These are phyloP conservation scores for Cotesia glomerata DNA, from an alignment of 1,140 invertebrate species.

Conservation along the genomic window DNA sequence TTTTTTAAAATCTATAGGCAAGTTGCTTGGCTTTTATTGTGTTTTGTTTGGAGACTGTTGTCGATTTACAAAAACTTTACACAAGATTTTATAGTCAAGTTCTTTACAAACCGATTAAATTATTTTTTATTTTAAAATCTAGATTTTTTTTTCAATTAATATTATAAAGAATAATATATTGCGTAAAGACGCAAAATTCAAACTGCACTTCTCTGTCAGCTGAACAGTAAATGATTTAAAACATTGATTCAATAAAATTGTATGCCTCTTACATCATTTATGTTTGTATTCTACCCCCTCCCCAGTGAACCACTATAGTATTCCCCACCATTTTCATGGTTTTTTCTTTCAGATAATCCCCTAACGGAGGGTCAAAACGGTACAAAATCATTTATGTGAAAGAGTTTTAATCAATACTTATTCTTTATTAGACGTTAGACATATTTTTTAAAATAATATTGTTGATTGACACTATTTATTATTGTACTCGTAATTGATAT, in stretches of 20 bases:
- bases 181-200: neutral
- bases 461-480: neutral
- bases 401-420: slow-evolving; percentile 24
- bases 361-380: slow-evolving; percentile 14
- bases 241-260: neutral
- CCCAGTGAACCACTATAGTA: neutral
- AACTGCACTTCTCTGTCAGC: neutral
- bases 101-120: no score
- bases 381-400: neutral
- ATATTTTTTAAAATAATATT: neutral
- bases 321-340: slow-evolving; percentile 5
- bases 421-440: neutral
- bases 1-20: neutral
- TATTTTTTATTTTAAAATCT: no score
- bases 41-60: neutral
- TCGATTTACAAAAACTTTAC: neutral
- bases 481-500: neutral
- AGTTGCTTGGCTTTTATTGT: neutral
- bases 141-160: no score
- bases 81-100: neutral
- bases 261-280: neutral
- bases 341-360: slow-evolving; percentile 13
- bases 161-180: no score
- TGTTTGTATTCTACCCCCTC: neutral
- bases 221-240: neutral